Evolutionary conservation across 1,140 invertebrate genomes (phyloP).

Genomic region (Gonatopus flavifemur): DNA sequence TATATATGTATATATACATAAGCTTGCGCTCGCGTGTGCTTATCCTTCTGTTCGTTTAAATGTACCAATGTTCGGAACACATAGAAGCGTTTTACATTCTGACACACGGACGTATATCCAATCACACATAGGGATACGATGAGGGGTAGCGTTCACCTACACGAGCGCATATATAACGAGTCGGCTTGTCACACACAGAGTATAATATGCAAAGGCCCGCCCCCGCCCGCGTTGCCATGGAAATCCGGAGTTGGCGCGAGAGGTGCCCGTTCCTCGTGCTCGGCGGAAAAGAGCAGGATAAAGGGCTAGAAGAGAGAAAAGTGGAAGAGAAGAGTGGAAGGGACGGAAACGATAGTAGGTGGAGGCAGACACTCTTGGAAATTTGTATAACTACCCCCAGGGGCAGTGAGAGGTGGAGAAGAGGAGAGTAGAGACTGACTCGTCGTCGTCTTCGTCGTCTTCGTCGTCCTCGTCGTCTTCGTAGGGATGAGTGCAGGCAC

Average conservation of each 20-base stretch:
- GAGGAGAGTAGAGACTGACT: slow-evolving; percentile 24
- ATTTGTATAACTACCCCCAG: slow-evolving; percentile 58
- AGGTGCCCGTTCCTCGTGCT: slow-evolving; percentile 35
- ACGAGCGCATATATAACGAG: slow-evolving; percentile 47
- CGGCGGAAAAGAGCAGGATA: slow-evolving; percentile 27
- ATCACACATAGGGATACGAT: not conserved
- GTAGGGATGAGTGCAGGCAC: slow-evolving; percentile 31
- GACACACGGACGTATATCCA: slow-evolving; percentile 1
- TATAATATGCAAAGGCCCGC: slow-evolving; percentile 55
- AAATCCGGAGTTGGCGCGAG: slow-evolving; percentile 44
- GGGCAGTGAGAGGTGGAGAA: slow-evolving; percentile 34
- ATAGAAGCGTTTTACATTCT: not conserved
- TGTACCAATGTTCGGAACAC: slow-evolving; percentile 4
- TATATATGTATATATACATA: not conserved
- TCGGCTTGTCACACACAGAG: slow-evolving; percentile 52
- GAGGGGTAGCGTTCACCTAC: slow-evolving; percentile 28
- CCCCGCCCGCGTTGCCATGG: slow-evolving; percentile 49
- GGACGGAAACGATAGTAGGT: slow-evolving; percentile 28
- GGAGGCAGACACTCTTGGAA: slow-evolving; percentile 54
- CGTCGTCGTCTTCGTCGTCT: too few relatives aligned
- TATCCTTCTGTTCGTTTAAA: slow-evolving; percentile 8
- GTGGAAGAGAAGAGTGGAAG: slow-evolving; percentile 30
- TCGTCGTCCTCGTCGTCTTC: too few relatives aligned
- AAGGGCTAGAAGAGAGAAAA: slow-evolving; percentile 24
- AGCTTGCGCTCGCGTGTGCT: not conserved